Conservation (phyloP, 2,113 vertebrate genomes). For the Tautogolabrus adspersus region DNA sequence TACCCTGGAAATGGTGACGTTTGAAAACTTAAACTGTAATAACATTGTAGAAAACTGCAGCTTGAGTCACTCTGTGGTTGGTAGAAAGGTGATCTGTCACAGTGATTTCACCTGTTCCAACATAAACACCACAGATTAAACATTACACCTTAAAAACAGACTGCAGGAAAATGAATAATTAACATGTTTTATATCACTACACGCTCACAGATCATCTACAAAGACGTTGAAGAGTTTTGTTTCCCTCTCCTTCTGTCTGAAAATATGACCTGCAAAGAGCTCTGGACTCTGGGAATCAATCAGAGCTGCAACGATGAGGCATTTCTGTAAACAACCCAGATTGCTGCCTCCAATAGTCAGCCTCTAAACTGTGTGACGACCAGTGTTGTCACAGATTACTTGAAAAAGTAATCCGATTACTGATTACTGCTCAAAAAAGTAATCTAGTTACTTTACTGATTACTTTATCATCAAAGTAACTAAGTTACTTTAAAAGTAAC, state of each 20-base stretch:
- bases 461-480: no score
- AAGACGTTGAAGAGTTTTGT: slow-evolving; percentile 4
- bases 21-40: background rate
- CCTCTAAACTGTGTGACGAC: no score
- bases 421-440: no score
- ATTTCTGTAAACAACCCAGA: no score
- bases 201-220: background rate
- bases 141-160: background rate
- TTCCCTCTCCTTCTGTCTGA: background rate
- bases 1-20: slow-evolving; percentile 12
- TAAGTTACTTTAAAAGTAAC: no score
- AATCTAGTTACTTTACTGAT: no score
- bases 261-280: background rate
- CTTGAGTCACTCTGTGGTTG: background rate
- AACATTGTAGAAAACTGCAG: background rate
- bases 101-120: background rate
- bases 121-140: background rate
- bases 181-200: background rate
- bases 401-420: no score
- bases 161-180: slow-evolving; percentile 12
- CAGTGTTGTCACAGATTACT: no score
- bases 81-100: slow-evolving; percentile 6
- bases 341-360: no score
- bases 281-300: background rate
- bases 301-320: background rate